Percentiles rank a stretch among this genome's conserved stretches.
Evolutionary conservation across 2,888 invertebrate species (phyloP).

Genomic region (Hypena proboscidalis): DNA sequence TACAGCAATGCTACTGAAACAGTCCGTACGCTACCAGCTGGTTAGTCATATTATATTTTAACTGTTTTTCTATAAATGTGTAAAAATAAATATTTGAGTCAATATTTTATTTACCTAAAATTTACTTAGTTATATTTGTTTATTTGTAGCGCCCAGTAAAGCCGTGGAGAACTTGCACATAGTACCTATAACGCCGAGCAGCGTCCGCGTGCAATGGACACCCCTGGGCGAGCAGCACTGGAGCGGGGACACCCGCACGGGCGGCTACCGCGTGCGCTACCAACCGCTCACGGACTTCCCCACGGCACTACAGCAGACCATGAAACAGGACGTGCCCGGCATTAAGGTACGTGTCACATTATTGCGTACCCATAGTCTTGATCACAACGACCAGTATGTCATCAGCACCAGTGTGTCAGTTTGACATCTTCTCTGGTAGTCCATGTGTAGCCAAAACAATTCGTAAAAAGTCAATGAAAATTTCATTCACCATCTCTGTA

Average conservation of each 20-base stretch:
- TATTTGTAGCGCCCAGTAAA: constrained; percentile 90
- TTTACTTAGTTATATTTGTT: not conserved
- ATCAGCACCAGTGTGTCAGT: too few relatives aligned
- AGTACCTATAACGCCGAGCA: constrained; percentile 97
- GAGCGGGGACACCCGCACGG: constrained; percentile 95
- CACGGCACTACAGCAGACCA: constrained; percentile 92
- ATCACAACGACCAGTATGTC: not conserved
- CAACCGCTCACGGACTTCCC: constrained; percentile 96
- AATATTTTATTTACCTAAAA: not conserved
- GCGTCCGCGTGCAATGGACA: constrained; percentile 97
- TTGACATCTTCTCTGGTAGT: too few relatives aligned
- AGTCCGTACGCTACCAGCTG: constrained; percentile 94
- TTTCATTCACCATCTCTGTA: too few relatives aligned
- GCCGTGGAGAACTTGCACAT: constrained; percentile 93
- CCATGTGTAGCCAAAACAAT: too few relatives aligned
- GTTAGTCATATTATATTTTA: constrained; percentile 70
- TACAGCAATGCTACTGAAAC: constrained; percentile 96
- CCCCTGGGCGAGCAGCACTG: constrained; percentile 91
- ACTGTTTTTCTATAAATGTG: not conserved
- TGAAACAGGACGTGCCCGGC: constrained; percentile 93
- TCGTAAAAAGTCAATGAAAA: too few relatives aligned
- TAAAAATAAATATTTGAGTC: not conserved
- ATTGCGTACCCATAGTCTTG: too few relatives aligned
- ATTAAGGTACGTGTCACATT: constrained; percentile 89
- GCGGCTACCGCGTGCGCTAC: constrained; percentile 95